Base-by-base conservation (phyloP, 2,797 vertebrate genomes). In the Periparus ater region DNA sequence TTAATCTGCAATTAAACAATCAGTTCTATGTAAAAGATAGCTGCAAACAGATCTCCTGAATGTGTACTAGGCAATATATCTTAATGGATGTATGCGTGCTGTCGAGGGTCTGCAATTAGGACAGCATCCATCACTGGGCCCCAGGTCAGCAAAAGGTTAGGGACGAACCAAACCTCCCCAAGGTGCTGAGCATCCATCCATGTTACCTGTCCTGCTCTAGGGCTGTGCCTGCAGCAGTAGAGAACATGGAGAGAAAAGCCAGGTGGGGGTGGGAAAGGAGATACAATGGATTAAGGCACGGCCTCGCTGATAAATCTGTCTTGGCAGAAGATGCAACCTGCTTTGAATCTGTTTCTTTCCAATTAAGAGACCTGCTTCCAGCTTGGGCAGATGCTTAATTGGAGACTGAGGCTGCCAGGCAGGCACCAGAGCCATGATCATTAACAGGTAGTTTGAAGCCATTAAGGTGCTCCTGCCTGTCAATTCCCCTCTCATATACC, bases 1-100 rank as follows among this genome's bases (percentile, higher is more conserved):
- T 98, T 98, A 98, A 99, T 98, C 98, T 98, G 98, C 98, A 98
- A 98, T 98, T 99, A 98, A 98, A 98, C 97, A 98, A 98, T 98
- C 98, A 98, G 96, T 96, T 97, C 97, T 97, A 97, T 97, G 98
- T 97, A 98, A 98, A 98, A 98, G 97, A 98, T 97, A 97, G 97
- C 97, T 97, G 92, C 96, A 97, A 98, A 97, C 97, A 97, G 97
- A 97, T 97, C 97, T 96, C 91, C 78, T 97, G 96, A 97, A 97
- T 97, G 97, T 91, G 85, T 97, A 97, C 96, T 95, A 94, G 93
- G 97, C 96, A 90, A 88, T 91, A 96, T 97, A 98, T 98, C 97
- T 98, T 98, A 96, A 98, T 96, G 95, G 96, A 95, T 9, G 6
- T 42, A 76, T 36, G 27, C 1, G 0, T 75, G 77, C 48, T 13